These are phyloP conservation scores for Megaceryle alcyon DNA, from an alignment of 2,797 vertebrate species.

Conservation along the genomic window DNA sequence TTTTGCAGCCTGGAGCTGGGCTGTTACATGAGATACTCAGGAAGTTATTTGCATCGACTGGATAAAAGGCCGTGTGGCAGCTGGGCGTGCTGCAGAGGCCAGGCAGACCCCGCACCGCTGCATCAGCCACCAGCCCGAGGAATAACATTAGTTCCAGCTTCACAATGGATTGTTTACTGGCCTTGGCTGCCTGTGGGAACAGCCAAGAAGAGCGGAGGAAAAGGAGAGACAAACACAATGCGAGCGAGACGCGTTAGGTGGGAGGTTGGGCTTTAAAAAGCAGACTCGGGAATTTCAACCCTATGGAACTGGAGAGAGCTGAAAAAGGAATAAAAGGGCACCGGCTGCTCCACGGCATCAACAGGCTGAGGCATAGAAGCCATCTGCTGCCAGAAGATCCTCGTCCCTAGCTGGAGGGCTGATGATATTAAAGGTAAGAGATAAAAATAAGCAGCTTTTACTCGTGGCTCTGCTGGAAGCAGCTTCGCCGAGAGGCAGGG, in stretches of 20 bases:
- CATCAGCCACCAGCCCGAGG: conserved; percentile 7
- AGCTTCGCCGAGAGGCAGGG: no score
- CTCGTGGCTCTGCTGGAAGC: background rate
- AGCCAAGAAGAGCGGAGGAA: conserved; percentile 49
- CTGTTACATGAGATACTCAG: conserved; percentile 44
- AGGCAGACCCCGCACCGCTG: background rate
- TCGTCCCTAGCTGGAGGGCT: background rate
- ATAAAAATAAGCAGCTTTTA: background rate
- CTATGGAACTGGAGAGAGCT: conserved; percentile 15
- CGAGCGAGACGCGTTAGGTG: conserved; percentile 35
- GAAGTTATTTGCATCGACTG: conserved; percentile 42
- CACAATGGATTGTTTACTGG: conserved; percentile 67
- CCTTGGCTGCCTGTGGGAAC: conserved; percentile 42
- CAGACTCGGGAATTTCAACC: background rate
- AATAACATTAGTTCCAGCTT: background rate
- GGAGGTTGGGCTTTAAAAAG: conserved; percentile 48
- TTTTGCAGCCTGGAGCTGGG: background rate
- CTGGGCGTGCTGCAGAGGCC: background rate
- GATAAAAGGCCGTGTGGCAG: conserved; percentile 38
- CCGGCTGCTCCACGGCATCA: background rate
- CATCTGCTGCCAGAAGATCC: background rate
- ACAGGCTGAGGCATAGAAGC: background rate
- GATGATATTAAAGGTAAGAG: conserved; percentile 14
- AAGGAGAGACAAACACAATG: conserved; percentile 57
- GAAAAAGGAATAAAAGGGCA: background rate